Evolutionary conservation across 2,797 vertebrate genomes (phyloP), one percentile per base, ranked within the genome.

Genomic region (Ptychadena robeensis): DNA sequence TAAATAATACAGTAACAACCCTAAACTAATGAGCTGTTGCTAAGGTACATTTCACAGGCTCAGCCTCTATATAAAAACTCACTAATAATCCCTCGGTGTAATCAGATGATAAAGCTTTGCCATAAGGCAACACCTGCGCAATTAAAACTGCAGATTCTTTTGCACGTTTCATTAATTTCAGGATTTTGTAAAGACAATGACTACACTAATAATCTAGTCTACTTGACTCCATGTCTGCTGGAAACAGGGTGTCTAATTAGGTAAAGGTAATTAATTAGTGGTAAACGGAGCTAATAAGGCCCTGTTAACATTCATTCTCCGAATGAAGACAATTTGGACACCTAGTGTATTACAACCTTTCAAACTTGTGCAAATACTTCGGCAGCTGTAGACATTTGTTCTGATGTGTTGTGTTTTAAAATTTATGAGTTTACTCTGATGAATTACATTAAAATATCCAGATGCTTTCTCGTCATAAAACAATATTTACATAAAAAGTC

Each of bases 231-330:
- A 85, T 94, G 97, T 98, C 96, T 96, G 90, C 94, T 90, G 89
- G 95, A 98, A 98, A 97, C 96, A 94, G 96, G 96, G 95, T 96
- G 94, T 97, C 96, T 99, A 98, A 99, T 99, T 98, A 99, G 95
- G 94, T 96, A 98, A 96, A 96, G 96, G 96, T 99, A 99, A 99
- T 99, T 99, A 99, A 99, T 99, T 99, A 98, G 95, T 97, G 97
- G 97, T 98, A 99, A 99, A 98, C 96, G 96, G 95, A 97, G 95
- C 96, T 98, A 98, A 99, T 98, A 96, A 98, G 95, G 90, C 93
- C 94, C 95, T 86, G 95, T 99, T 99, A 98, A 96, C 96, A 92
- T 95, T 95, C 94, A 94, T 95, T 95, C 96, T 96, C 94, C 94
- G 95, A 96, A 96, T 97, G 95, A 96, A 96, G 96, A 96, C 94